Base-by-base conservation (phyloP, 2,888 invertebrate species). In the Hirtodrosophila duncani region DNA sequence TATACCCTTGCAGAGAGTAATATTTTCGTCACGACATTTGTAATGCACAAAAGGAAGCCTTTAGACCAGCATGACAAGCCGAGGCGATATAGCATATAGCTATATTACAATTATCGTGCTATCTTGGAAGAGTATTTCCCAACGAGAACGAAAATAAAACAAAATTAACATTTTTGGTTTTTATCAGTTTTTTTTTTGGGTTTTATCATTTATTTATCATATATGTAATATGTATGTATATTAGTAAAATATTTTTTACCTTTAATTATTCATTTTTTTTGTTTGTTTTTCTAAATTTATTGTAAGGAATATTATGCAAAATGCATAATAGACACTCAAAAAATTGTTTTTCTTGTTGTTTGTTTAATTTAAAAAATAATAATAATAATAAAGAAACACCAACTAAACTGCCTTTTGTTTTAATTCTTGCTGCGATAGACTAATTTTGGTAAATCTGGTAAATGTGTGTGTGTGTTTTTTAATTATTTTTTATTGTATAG, bases 161-260 rank as follows among this genome's bases (percentile, higher is more conserved):
- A 17, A 6, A 10, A 14, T 24, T 2, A 9, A 9, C 23, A 13
- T 33, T 36, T 60, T 65, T 37, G 33, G 49, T 60, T 63, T 74
- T 70, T 74, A 66, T 70, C 41, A 43, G 66, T 77, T 77, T 74
- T 72, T 60, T 74, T 71, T 52, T 57, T 63, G 46, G 53, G 59
- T 59, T 63, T 65, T 63, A 68, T 69, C 80, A 78, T 65, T 56
- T 66, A 62, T 55, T 56, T 51, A 61, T 61, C 60, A 69, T 67
- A 80, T 75, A 66, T 67, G 64, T 74, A 63, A 67, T 74, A 77
- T 70, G 68, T 66, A 70, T 74, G 67, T 24, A 31, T 64, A 71
- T 81, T 79, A 82, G 81, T 81, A 83, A 82, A 83, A 79, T 81
- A 83, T 62, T 55, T 52, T 49, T 52, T 36, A 41, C 30, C 44